Evolutionary conservation across 2,888 invertebrate genomes (phyloP).

Genomic region (Anodontia alba): DNA sequence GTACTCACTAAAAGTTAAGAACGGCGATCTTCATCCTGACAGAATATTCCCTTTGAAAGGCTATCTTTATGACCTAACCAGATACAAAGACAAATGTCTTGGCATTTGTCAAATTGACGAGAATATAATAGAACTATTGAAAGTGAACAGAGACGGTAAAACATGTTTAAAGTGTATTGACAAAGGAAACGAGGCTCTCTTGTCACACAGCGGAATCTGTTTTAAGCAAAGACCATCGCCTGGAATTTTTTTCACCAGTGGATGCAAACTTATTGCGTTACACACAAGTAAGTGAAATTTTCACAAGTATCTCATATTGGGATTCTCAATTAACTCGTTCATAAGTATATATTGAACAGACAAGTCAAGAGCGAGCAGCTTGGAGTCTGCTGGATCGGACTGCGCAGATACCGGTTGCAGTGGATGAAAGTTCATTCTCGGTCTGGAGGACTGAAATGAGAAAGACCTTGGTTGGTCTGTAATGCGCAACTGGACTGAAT

Average conservation of each 20-base stretch:
- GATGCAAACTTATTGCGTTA: neutral
- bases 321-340: no score
- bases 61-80: slow-evolving; percentile 1
- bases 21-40: neutral
- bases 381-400: no score
- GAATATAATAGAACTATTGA: neutral
- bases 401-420: no score
- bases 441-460: no score
- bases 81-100: slow-evolving; percentile 3
- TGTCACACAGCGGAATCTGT: neutral
- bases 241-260: neutral
- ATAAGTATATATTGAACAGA: no score
- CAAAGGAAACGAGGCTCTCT: neutral
- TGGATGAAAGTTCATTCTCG: no score
- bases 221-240: neutral
- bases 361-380: no score
- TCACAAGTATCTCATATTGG: no score
- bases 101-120: neutral
- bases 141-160: neutral
- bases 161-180: neutral
- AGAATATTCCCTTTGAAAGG: slow-evolving; percentile 12
- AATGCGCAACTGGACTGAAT: no score
- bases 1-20: neutral
- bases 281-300: neutral
- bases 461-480: no score